Percentiles rank a stretch among this genome's conserved stretches.
Evolutionary conservation across 2,797 vertebrate species (phyloP).

Genomic region (Lagocephalus sceleratus): DNA sequence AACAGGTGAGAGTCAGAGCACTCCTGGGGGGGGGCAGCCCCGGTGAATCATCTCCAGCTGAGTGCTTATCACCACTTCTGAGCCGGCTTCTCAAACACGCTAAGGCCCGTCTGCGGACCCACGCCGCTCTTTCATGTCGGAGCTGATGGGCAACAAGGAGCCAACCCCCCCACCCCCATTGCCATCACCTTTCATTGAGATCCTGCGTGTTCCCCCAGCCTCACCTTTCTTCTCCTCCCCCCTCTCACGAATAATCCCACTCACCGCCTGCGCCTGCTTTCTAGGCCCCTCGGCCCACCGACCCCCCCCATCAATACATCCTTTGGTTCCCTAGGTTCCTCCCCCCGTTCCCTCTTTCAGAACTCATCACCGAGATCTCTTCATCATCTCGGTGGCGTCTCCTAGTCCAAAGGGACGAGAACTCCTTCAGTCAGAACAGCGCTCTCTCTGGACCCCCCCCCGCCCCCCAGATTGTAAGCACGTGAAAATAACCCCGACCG

Average conservation of each 20-base stretch:
- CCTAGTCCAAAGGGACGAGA: neutral
- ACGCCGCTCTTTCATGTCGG: neutral
- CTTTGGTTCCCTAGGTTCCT: too few species aligned
- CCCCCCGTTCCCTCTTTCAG: constrained; percentile 11
- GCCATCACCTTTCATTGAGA: constrained; percentile 18
- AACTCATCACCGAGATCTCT: constrained; percentile 32
- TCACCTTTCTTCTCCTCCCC: constrained; percentile 50
- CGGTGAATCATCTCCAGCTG: too few species aligned
- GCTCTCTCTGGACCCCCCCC: too few species aligned
- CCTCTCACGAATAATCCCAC: constrained; percentile 46
- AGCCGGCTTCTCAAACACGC: too few species aligned
- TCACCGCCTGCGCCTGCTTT: constrained; percentile 19
- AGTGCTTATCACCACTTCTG: too few species aligned
- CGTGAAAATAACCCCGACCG: too few species aligned
- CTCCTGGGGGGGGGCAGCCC: too few species aligned
- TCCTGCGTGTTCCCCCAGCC: constrained; percentile 20
- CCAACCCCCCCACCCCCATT: constrained; percentile 6
- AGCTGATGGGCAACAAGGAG: neutral
- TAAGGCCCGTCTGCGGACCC: too few species aligned
- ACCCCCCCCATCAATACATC: too few species aligned
- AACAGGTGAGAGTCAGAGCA: too few species aligned
- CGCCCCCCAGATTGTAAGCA: too few species aligned
- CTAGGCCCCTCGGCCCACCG: neutral
- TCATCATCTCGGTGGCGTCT: constrained; percentile 11
- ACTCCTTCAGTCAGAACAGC: neutral